Evolutionary conservation across 2,113 vertebrate species (phyloP).

Genomic region (Pituophis catenifer): DNA sequence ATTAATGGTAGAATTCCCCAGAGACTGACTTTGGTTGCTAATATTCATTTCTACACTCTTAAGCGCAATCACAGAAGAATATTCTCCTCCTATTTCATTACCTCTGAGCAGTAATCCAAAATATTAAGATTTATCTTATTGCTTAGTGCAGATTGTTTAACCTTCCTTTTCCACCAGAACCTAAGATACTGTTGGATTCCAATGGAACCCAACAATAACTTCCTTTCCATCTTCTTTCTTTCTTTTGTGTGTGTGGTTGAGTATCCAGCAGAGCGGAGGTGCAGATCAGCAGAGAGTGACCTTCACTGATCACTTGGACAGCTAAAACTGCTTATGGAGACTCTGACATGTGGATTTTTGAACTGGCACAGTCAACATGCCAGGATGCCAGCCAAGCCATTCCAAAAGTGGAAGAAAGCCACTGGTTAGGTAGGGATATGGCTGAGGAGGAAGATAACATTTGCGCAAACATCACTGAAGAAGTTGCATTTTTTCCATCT

Average conservation of each 20-base stretch:
- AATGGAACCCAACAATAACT: constrained; percentile 50
- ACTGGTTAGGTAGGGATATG: not conserved
- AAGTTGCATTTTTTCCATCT: constrained; percentile 17
- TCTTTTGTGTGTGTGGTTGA: not conserved
- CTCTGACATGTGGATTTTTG: not conserved
- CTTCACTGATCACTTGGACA: constrained; percentile 51
- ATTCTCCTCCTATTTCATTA: not conserved
- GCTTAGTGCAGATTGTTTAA: not conserved
- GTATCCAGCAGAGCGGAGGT: constrained; percentile 59
- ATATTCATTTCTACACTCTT: not conserved
- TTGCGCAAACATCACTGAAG: constrained; percentile 2
- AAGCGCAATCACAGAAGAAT: not conserved
- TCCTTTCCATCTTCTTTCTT: constrained; percentile 54
- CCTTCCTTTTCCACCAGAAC: constrained; percentile 69
- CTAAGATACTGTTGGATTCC: constrained; percentile 73
- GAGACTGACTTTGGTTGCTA: not conserved
- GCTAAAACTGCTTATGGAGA: constrained; percentile 19
- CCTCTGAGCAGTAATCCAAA: not conserved
- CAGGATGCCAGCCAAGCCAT: not conserved
- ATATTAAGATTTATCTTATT: not conserved
- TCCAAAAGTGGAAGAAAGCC: constrained; percentile 21
- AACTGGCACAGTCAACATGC: not conserved
- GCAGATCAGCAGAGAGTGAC: constrained; percentile 58
- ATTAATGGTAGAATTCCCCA: not conserved
- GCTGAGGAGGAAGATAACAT: constrained; percentile 8